A percentile compares a stretch with the other conserved stretches of the same genome.
Evolutionary conservation across 2,888 invertebrate genomes (phyloP).

Genomic region (Elaeidobius kamerunicus): DNA sequence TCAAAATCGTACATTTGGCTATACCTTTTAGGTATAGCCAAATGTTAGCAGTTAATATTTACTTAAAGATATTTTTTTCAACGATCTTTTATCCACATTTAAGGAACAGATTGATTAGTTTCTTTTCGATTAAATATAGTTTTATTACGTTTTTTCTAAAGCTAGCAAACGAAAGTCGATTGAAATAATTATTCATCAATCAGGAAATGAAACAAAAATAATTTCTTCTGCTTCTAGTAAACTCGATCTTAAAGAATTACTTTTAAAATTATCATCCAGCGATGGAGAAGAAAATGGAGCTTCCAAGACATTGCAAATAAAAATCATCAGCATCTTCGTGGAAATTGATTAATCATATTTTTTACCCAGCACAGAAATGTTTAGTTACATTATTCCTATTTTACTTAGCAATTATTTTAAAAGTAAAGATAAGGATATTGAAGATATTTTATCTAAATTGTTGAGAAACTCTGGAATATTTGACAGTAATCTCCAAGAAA

Average conservation of each 20-base stretch:
- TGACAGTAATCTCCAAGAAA: slow-evolving; percentile 61
- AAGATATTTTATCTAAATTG: slow-evolving; percentile 51
- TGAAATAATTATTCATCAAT: too few relatives aligned
- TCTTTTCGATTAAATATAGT: too few relatives aligned
- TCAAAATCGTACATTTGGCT: too few relatives aligned
- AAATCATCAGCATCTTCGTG: slow-evolving; percentile 49
- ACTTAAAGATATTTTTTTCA: too few relatives aligned
- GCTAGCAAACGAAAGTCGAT: too few relatives aligned
- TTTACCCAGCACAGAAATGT: slow-evolving; percentile 38
- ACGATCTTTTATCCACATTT: too few relatives aligned
- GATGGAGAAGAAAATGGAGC: slow-evolving; percentile 29
- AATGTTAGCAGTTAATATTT: too few relatives aligned
- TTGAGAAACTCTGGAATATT: slow-evolving; percentile 64
- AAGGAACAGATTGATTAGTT: too few relatives aligned
- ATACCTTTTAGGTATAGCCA: too few relatives aligned
- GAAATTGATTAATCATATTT: slow-evolving; percentile 46
- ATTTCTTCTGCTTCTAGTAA: slow-evolving; percentile 48
- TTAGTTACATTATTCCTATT: slow-evolving; percentile 36
- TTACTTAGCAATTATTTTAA: slow-evolving; percentile 50
- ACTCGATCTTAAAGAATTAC: slow-evolving; percentile 33
- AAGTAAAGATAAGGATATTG: slow-evolving; percentile 42
- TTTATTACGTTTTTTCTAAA: too few relatives aligned
- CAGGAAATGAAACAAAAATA: slow-evolving; percentile 39
- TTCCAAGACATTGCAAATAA: slow-evolving; percentile 43
- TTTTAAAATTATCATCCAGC: slow-evolving; percentile 23